Evolutionary conservation across 2,888 invertebrate species (phyloP).

Genomic region (Ennomos erosarius): DNA sequence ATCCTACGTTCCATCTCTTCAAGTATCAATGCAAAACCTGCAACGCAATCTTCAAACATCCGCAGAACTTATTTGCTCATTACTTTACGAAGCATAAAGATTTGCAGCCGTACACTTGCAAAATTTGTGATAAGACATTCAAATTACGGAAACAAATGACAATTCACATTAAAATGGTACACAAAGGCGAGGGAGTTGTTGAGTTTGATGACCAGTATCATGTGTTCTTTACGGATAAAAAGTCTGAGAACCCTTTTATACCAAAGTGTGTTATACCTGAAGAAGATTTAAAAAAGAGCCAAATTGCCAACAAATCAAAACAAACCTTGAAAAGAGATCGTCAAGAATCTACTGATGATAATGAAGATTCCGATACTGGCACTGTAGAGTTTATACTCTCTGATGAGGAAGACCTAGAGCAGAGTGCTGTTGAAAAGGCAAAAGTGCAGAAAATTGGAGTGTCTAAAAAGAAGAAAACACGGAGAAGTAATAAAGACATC

Average conservation of each 20-base stretch:
- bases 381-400: not conserved
- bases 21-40: slow-evolving; percentile 70
- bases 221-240: slow-evolving; percentile 68
- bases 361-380: too few species aligned
- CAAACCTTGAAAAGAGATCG: too few species aligned
- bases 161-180: slow-evolving; percentile 70
- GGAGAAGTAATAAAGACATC: slow-evolving; percentile 19
- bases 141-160: slow-evolving; percentile 65
- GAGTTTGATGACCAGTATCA: slow-evolving; percentile 72
- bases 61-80: slow-evolving; percentile 68
- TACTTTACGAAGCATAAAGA: slow-evolving; percentile 63
- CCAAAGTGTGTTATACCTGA: slow-evolving; percentile 45
- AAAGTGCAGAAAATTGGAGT: too few species aligned
- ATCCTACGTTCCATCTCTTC: slow-evolving; percentile 56
- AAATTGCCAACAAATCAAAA: too few species aligned
- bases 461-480: slow-evolving; percentile 34
- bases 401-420: slow-evolving; percentile 7
- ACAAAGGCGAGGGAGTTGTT: slow-evolving; percentile 66
- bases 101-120: slow-evolving; percentile 67
- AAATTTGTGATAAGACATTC: slow-evolving; percentile 66
- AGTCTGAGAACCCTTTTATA: slow-evolving; percentile 58
- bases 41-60: slow-evolving; percentile 63
- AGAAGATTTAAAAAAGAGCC: slow-evolving; percentile 11
- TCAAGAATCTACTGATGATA: too few species aligned
- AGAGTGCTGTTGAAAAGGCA: too few species aligned